Conservation (phyloP, 2,888 invertebrate genomes). For the Brachypalpus laphriformis region DNA sequence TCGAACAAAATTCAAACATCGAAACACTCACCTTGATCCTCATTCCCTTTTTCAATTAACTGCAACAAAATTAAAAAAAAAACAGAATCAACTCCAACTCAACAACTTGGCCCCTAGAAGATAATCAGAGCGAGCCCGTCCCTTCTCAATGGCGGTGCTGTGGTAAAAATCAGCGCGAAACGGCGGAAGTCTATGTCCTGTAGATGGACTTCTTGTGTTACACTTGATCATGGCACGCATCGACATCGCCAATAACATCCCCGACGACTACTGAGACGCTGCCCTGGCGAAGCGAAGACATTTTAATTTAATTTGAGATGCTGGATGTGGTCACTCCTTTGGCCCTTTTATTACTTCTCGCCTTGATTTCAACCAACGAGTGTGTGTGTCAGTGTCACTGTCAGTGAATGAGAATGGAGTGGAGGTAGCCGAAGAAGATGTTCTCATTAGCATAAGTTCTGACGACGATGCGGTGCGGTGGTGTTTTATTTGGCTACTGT, state of each 20-base stretch:
- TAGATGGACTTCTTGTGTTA: conserved; percentile 75
- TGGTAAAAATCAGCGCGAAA: conserved; percentile 57
- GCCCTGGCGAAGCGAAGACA: conserved; percentile 53
- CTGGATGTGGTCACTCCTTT: conserved; percentile 70
- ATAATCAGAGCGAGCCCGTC: conserved; percentile 51
- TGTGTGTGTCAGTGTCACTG: conserved; percentile 65
- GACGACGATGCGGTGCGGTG: conserved; percentile 25
- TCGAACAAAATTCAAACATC: conserved; percentile 72
- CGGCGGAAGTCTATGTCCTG: conserved; percentile 74
- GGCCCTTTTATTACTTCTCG: conserved; percentile 73
- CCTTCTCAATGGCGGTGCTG: conserved; percentile 45
- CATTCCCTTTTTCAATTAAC: conserved; percentile 73
- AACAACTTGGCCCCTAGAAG: conserved; percentile 51
- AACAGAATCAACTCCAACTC: background rate
- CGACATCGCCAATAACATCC: conserved; percentile 73
- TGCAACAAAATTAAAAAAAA: conserved; percentile 35
- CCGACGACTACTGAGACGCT: conserved; percentile 1
- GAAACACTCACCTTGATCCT: conserved; percentile 71
- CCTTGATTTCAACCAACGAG: conserved; percentile 52
- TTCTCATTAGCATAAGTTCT: conserved; percentile 73
- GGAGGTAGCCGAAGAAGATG: conserved; percentile 62
- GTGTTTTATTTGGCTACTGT: conserved; percentile 73
- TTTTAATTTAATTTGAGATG: conserved; percentile 74
- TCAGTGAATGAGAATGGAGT: conserved; percentile 29
- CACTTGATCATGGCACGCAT: conserved; percentile 74